Base-by-base conservation (phyloP, 2,797 vertebrate species). In the Crocidura indochinensis region DNA sequence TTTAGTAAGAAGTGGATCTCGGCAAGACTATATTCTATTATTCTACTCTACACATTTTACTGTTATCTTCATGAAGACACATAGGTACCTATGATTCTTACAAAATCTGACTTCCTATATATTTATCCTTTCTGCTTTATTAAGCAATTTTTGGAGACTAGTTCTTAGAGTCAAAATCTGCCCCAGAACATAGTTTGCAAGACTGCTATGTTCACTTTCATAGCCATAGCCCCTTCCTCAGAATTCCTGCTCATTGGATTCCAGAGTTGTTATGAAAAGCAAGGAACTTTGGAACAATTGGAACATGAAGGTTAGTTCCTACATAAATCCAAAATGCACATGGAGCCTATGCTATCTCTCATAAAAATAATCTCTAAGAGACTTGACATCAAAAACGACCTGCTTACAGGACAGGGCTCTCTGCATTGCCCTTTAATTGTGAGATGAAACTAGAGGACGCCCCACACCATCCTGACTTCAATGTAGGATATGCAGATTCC, bases 281-380 rank as follows among this genome's bases (percentile, higher is more conserved):
- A 20, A 10, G 49, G 80, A 68, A 65, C 27, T 5, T 80, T 31
- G 9, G 11, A 71, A 46, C 10, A 24, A 20, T 22, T 6, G n/a
- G 1, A 19, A 9, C 29, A 15, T 0, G 15, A 53, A 62, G n/a
- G 6, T 38, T 0, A 4, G 19, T 17, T 74, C 29, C 38, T n/a
- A 10, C 38, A 78, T 46, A 67, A 44, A 29, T 91, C 49, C 27
- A 65, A 89, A 62, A 69, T 3, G 24, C 87, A 67, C 1, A 0
- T 0, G 51, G 22, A 38, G 12, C 17, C 49, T 24, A 22, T 24
- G 10, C 22, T 62, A 2, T 27, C 15, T 17, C 19, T 56, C 31
- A 44, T 46, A 29, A 82, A 86, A 88, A 77, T 10, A 29, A 87
- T 1, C 72, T 27, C 0, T 10, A n/a, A 38, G 38, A 38, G 38